Conservation (phyloP, 30 jellyfish, hydroid and myxozoan species). For the Rhopilema esculentum region DNA sequence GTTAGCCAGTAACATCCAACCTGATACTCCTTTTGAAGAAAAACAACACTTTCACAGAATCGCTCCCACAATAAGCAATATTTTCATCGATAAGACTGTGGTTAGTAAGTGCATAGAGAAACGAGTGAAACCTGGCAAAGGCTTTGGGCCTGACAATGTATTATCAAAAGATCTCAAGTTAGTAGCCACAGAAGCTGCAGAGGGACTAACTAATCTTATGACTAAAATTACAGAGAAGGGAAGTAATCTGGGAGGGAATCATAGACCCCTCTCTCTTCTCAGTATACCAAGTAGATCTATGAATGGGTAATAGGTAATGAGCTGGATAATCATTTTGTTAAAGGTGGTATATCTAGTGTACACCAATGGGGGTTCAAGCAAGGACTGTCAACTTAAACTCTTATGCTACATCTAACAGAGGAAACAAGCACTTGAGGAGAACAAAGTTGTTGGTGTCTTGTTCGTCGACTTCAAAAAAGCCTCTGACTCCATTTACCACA, state of each 20-base stretch:
- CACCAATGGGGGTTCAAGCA: slow-evolving; percentile 70
- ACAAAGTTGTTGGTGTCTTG: slow-evolving; percentile 55
- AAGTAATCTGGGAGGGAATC: no score
- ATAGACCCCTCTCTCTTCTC: slow-evolving; percentile 56
- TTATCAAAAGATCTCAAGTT: neutral
- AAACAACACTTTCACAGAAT: slow-evolving; percentile 1
- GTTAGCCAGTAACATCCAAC: neutral
- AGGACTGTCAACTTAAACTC: slow-evolving; percentile 62
- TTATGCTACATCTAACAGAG: slow-evolving; percentile 65
- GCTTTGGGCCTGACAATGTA: neutral
- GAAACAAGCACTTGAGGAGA: slow-evolving; percentile 56
- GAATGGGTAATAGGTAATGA: slow-evolving; percentile 11
- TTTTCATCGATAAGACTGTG: neutral
- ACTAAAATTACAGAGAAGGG: neutral
- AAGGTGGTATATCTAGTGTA: slow-evolving; percentile 12
- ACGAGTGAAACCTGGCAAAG: slow-evolving; percentile 5
- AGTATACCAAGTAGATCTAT: slow-evolving; percentile 57
- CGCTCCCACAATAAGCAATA: neutral
- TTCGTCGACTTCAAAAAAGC: slow-evolving; percentile 71
- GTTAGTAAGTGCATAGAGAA: slow-evolving; percentile 1
- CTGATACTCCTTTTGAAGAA: slow-evolving; percentile 1
- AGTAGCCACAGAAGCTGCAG: neutral
- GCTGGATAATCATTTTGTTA: slow-evolving; percentile 18
- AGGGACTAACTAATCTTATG: neutral
- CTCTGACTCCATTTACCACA: slow-evolving; percentile 48